phyloP scores from a whole-genome alignment of 1,140 invertebrate genomes.

The Papilio aristodemus region DNA sequence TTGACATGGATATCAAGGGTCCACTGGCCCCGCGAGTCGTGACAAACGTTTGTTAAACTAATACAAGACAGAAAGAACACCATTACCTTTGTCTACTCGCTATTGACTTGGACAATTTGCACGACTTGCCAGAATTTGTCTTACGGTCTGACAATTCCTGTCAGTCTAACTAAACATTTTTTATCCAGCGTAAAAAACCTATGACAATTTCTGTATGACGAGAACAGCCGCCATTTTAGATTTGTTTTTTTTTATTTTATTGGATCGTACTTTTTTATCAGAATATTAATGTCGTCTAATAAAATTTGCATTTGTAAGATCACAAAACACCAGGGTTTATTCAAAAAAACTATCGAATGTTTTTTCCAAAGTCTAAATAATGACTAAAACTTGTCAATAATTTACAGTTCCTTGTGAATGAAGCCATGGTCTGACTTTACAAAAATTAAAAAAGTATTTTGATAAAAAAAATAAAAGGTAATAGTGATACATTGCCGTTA shows the following conservation, averaged over 20 bases:
- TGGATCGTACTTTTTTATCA: background rate
- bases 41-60: slow-evolving; percentile 72
- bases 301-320: too few relatives aligned
- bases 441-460: background rate
- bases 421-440: background rate
- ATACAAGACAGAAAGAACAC: slow-evolving; percentile 70
- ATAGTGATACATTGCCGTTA: background rate
- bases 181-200: slow-evolving; percentile 45
- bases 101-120: slow-evolving; percentile 68
- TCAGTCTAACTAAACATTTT: slow-evolving; percentile 51
- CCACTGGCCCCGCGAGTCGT: slow-evolving; percentile 57
- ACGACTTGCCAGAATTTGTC: slow-evolving; percentile 60
- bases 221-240: background rate
- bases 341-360: background rate
- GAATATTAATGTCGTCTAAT: too few relatives aligned
- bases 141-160: slow-evolving; percentile 43
- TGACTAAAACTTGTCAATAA: slow-evolving; percentile 7
- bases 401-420: slow-evolving; percentile 24
- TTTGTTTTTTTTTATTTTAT: background rate
- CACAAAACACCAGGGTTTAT: too few relatives aligned
- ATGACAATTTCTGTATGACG: slow-evolving; percentile 38
- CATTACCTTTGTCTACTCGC: slow-evolving; percentile 61
- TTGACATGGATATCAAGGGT: slow-evolving; percentile 43
- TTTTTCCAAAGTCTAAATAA: background rate
- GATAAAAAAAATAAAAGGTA: background rate